Base-by-base conservation (phyloP, 2,797 vertebrate genomes). In the Pristis pectinata region DNA sequence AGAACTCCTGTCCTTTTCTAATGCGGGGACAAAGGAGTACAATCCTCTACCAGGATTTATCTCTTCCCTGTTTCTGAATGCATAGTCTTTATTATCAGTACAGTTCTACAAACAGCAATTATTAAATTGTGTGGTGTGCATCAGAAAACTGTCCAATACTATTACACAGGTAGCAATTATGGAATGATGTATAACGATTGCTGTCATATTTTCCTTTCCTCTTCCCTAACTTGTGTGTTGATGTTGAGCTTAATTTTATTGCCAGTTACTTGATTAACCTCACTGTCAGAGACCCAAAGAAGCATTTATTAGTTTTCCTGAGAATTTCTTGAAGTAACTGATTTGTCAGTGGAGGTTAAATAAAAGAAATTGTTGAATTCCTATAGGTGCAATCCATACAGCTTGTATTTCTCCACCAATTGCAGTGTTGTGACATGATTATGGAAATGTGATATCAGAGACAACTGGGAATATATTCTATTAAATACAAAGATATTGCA, bases 171-270 rank as follows among this genome's bases (percentile, higher is more conserved):
- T 22, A 22, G 15, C 15, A 24, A 5, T 70, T 53, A 53, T 49
- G 53, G 53, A 53, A 53, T 53, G 49, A 49, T 53, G 49, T 49
- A 53, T 53, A 53, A 53, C 53, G 67, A 70, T 22, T 70, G 67
- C 67, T 22, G 15, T 3, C 11, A 70, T 70, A 70, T 30, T 77
- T 77, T 37, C 77, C 77, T 89, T 64, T 61, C 34, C 56, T 89
- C 64, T 9, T 17, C 56, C 53, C 30, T 87, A 19, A 34, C 82
- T 13, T 59, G n/a, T 30, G 53, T 17, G 34, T 1, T 44, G 3
- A 22, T 89, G 59, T n/a, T 89, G 85, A 89, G 30, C 85, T 89
- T 89, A 15, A 19, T 89, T 64, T n/a, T 64, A n/a, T 82, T 49
- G 53, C 56, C 83, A 59, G 24, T 34, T 53, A 59, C 53, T 87